Evolutionary conservation across 1,140 invertebrate species (phyloP).

Genomic region (Pseudomyrmex pallidus): DNA sequence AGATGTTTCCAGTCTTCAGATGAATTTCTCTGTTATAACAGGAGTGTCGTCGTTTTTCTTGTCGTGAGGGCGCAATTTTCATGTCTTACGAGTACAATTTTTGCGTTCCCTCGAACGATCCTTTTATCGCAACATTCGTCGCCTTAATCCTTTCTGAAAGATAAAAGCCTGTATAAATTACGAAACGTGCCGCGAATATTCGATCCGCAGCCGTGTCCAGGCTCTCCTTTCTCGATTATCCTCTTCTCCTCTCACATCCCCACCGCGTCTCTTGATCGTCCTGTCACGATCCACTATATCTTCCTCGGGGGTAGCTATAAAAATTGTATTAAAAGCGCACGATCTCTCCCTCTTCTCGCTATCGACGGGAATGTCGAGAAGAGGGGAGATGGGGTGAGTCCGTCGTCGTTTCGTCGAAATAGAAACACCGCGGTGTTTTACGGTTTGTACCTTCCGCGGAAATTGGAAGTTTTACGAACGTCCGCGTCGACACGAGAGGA

Average conservation of each 20-base stretch:
- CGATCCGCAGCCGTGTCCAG: neutral
- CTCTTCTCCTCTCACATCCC: neutral
- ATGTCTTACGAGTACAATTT: conserved; percentile 32
- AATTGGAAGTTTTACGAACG: conserved; percentile 72
- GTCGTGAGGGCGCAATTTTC: neutral
- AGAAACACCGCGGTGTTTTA: conserved; percentile 65
- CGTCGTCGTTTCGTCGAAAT: conserved; percentile 52
- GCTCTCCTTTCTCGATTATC: conserved; percentile 38
- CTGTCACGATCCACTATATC: conserved; percentile 54
- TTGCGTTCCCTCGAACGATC: conserved; percentile 31
- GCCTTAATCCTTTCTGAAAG: conserved; percentile 42
- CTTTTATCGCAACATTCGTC: conserved; percentile 52
- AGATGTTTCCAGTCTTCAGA: neutral
- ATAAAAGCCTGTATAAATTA: conserved; percentile 58
- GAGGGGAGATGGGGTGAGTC: neutral
- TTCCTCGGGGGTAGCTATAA: conserved; percentile 28
- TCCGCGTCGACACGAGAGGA: neutral
- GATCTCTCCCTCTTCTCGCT: neutral
- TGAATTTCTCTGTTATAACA: neutral
- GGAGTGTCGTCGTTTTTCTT: neutral
- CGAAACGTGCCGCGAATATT: conserved; percentile 54
- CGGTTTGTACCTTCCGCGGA: conserved; percentile 64
- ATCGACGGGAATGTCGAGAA: neutral
- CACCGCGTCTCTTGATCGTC: conserved; percentile 32
- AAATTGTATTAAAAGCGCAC: conserved; percentile 60